Base-by-base conservation (phyloP, 2,113 vertebrate species). In the Lanius ludovicianus region DNA sequence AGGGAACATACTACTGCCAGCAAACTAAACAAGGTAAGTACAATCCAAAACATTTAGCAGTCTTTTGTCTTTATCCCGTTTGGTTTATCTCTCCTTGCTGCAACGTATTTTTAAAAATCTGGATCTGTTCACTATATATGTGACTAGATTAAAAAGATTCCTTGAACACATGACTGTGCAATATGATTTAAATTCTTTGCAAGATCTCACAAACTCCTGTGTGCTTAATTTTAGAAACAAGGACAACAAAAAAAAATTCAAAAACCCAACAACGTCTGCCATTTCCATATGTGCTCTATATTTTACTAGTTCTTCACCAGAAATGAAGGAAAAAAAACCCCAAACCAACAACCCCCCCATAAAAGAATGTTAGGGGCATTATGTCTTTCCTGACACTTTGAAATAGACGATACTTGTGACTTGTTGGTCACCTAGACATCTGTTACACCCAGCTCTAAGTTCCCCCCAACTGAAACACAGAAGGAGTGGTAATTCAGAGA, bases 141-240 rank as follows among this genome's bases (percentile, higher is more conserved):
- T 60, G 80, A 89, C 49, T 75, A 86, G 53, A 90, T 92, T 81
- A 31, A 94, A 88, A 92, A 84, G 85, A 90, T 80, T 90, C 53
- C 52, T 44, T 84, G 76, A 88, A 94, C 82, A 90, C 68, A 88
- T 90, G 88, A 97, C 88, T 78, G 7, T 92, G 91, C 75, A 94
- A 33, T 91, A 93, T 64, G 3, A 10, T 89, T 90, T 57, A 56
- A 95, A 84, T 92, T 95, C 83, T 84, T 70, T 62, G 52, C 90
- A 94, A 69, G 65, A 89, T 91, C 92, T 89, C 94, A 79, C 69
- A 94, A 95, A 87, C 49, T 92, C 49, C 57, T 5, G 7, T 56
- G 31, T 47, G 49, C 76, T 90, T 94, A 96, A 94, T 95, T 96
- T 93, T 93, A 96, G 93, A 95, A 97, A 93, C 76, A 94, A 89